Base-by-base conservation (phyloP, 2,113 vertebrate genomes). In the Tylochromis polylepis region DNA sequence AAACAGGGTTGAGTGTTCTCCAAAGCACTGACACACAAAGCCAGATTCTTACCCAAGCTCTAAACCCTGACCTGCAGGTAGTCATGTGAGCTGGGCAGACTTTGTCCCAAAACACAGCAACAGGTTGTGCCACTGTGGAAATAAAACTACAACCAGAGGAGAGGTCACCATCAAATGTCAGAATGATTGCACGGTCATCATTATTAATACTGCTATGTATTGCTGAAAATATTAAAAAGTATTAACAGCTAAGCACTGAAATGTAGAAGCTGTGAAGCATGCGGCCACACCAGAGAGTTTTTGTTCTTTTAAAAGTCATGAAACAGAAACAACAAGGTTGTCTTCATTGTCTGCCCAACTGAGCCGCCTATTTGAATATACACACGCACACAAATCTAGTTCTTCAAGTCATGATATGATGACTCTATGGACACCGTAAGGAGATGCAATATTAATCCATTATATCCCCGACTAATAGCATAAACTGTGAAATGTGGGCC, bases 21-120 rank as follows among this genome's bases (percentile, higher is more conserved):
- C 31, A 86, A 79, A 70, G n/a, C 51, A 51, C 20, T 77, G 31
- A 89, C 57, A 81, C 53, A 75, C 49, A 43, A 82, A 92, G 83
- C 83, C 56, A 86, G 38, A 79, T 75, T 82, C 78, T 83, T 85
- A 72, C 8, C 70, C 43, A 31, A 85, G 83, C 80, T 88, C 79
- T 93, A 91, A 91, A 92, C 86, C 87, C 89, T 81, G 90, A 91
- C 84, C 86, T 87, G 79, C 83, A 77, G 53, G 85, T 10, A 38
- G 83, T 93, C 94, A 89, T 88, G 92, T 85, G 91, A 92, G 49
- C 72, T 36, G 12, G 41, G 34, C 58, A 89, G 85, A 92, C 93
- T 91, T 90, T 91, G 85, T 84, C 82, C 89, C 85, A 92, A 86
- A 91, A 92, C 91, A 92, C 62, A 65, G 87, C 87, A 88, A 65